Percentiles rank a stretch among this genome's conserved stretches.
Conservation (phyloP, 1,140 invertebrate species). For the Orchesella cincta region DNA sequence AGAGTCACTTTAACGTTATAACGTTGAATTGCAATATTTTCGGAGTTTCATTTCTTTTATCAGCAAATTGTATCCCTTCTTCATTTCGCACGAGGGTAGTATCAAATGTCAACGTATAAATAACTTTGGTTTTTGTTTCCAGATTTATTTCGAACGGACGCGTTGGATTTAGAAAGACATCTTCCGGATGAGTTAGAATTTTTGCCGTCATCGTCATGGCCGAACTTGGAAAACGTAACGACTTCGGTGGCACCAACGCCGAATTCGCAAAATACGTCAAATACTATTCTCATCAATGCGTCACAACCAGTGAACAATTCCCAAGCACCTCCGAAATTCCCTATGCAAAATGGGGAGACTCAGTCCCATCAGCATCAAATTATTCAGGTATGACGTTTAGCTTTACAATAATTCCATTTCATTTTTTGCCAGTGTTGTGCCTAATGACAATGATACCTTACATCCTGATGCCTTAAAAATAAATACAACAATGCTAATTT, state of each 20-base stretch:
- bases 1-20: no score
- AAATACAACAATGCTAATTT: no score
- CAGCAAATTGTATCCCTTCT: no score
- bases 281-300: slow-evolving; percentile 11
- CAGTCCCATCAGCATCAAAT: slow-evolving; percentile 29
- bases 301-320: neutral
- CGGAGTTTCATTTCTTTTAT: no score
- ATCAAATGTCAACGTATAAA: no score
- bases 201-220: slow-evolving; percentile 58
- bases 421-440: no score
- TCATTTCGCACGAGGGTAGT: no score
- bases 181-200: slow-evolving; percentile 87
- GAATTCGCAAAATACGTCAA: slow-evolving; percentile 60
- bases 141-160: slow-evolving; percentile 76
- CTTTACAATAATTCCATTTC: no score
- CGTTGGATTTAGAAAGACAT: slow-evolving; percentile 86
- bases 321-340: slow-evolving; percentile 35
- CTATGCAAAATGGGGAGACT: slow-evolving; percentile 47
- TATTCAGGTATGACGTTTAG: slow-evolving; percentile 16
- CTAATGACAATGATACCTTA: neutral
- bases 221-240: slow-evolving; percentile 33
- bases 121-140: slow-evolving; percentile 48
- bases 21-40: no score
- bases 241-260: slow-evolving; percentile 64
- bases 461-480: no score